phyloP scores from a whole-genome alignment of 2,888 invertebrate genomes.

The Corbicula japonica region DNA sequence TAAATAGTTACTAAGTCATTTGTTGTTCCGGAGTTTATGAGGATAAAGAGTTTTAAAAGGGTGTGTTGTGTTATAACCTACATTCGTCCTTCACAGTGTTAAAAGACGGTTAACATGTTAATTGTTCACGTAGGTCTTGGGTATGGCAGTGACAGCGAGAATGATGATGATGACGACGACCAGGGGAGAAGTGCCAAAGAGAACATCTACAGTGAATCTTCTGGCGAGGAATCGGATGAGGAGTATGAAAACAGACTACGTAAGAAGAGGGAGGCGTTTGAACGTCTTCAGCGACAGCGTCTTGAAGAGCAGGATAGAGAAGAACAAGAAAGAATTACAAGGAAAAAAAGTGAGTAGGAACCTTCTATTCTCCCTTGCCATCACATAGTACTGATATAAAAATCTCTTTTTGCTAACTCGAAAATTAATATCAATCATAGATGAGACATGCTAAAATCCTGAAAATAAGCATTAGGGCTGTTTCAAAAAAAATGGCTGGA shows the following conservation, averaged over 20 bases:
- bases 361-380: too few relatives aligned
- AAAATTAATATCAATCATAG: too few relatives aligned
- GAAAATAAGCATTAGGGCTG: too few relatives aligned
- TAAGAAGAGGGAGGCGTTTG: slow-evolving; percentile 74
- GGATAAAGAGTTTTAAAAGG: too few relatives aligned
- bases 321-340: slow-evolving; percentile 47
- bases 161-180: slow-evolving; percentile 62
- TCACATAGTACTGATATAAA: slow-evolving; percentile 3
- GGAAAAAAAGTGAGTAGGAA: slow-evolving; percentile 52
- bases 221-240: slow-evolving; percentile 69
- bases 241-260: slow-evolving; percentile 74
- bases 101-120: slow-evolving; percentile 20
- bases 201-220: slow-evolving; percentile 30
- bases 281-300: slow-evolving; percentile 61
- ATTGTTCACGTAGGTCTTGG: slow-evolving; percentile 76
- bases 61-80: too few relatives aligned
- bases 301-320: slow-evolving; percentile 62
- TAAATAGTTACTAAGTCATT: too few relatives aligned
- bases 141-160: slow-evolving; percentile 77
- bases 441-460: too few relatives aligned
- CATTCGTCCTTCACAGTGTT: too few relatives aligned
- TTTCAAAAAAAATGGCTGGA: too few relatives aligned
- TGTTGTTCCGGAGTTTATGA: too few relatives aligned
- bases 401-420: too few relatives aligned
- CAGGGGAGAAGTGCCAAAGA: slow-evolving; percentile 16